phyloP scores from a whole-genome alignment of 2,888 invertebrate species.

The Cryptocheilus praepositus region DNA sequence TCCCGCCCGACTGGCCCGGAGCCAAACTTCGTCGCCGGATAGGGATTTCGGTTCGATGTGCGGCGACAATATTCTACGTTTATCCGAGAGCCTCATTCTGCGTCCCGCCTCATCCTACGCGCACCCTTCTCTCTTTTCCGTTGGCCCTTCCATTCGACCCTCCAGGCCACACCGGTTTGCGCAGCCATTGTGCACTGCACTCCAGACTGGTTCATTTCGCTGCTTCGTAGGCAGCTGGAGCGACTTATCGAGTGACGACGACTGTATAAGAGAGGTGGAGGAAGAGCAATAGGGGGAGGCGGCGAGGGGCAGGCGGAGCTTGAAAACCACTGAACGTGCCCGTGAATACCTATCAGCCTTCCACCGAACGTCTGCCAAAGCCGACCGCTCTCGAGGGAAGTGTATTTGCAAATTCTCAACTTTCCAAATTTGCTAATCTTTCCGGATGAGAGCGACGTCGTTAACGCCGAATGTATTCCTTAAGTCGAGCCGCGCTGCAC shows the following conservation, averaged over 20 bases:
- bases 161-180: constrained; percentile 50
- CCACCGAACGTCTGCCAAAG: too few species aligned
- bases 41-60: constrained; percentile 63
- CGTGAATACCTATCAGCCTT: constrained; percentile 30
- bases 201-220: constrained; percentile 50
- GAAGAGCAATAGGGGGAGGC: not conserved
- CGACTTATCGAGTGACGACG: constrained; percentile 49
- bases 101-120: not conserved
- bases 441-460: too few species aligned
- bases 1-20: constrained; percentile 33
- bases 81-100: constrained; percentile 36
- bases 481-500: too few species aligned
- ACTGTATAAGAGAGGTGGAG: constrained; percentile 20
- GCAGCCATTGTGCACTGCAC: constrained; percentile 24
- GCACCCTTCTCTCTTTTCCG: constrained; percentile 5
- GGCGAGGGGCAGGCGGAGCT: not conserved
- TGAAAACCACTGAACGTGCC: constrained; percentile 40
- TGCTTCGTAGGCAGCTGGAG: constrained; percentile 41
- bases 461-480: too few species aligned
- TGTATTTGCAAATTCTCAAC: too few species aligned
- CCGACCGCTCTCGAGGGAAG: too few species aligned
- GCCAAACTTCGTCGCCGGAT: constrained; percentile 52
- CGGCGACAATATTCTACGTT: constrained; percentile 64
- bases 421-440: too few species aligned
- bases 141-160: constrained; percentile 25